Percentiles rank a stretch among this genome's conserved stretches.
phyloP scores from a whole-genome alignment of 2,888 invertebrate genomes.

The Phrixothrix hirtus region DNA sequence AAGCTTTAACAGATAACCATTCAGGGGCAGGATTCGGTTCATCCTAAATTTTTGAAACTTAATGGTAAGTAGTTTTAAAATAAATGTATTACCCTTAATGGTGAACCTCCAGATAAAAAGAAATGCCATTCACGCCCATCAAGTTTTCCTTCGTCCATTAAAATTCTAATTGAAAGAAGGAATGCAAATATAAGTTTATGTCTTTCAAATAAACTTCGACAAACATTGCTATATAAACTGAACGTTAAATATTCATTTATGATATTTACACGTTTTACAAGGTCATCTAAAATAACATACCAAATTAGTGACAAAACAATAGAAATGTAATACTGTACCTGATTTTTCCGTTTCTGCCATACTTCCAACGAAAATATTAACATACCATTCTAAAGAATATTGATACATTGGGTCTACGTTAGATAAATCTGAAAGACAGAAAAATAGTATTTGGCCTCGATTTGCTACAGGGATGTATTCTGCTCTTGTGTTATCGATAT shows the following conservation, averaged over 20 bases:
- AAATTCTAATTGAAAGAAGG: conserved; percentile 69
- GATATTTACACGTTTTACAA: conserved; percentile 73
- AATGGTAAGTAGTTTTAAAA: not conserved
- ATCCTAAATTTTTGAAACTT: conserved; percentile 50
- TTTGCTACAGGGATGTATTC: conserved; percentile 85
- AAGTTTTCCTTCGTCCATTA: conserved; percentile 65
- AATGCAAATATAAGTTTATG: conserved; percentile 88
- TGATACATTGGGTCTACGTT: conserved; percentile 95
- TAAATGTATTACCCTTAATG: conserved; percentile 55
- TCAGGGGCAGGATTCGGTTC: conserved; percentile 72
- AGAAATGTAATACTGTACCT: conserved; percentile 52
- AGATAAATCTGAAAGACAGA: conserved; percentile 84
- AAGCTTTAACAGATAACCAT: conserved; percentile 80
- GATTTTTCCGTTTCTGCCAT: conserved; percentile 72
- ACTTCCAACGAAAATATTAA: conserved; percentile 74
- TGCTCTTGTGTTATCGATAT: conserved; percentile 80
- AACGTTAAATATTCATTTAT: conserved; percentile 82
- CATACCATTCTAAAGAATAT: conserved; percentile 91
- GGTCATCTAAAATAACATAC: conserved; percentile 61
- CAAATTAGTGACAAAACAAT: conserved; percentile 2
- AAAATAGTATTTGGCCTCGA: conserved; percentile 84
- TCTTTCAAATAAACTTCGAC: conserved; percentile 85
- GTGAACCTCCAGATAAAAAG: conserved; percentile 73
- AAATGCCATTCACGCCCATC: conserved; percentile 72
- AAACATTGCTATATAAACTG: conserved; percentile 82